Evolutionary conservation across 2,797 vertebrate species (phyloP).

Genomic region (Phalanger gymnotis): DNA sequence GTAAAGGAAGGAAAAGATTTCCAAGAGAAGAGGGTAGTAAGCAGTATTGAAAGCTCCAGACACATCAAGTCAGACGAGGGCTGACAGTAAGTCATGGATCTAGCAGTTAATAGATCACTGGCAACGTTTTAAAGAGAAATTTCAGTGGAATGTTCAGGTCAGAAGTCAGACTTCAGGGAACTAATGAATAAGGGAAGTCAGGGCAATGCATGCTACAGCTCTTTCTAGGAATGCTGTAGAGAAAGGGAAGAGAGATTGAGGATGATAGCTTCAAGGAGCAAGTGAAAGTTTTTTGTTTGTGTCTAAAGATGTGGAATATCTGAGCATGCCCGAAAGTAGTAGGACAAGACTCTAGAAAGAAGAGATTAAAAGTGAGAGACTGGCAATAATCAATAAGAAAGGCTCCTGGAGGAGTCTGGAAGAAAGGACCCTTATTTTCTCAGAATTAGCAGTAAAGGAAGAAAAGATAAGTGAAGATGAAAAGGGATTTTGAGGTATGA

Average conservation of each 20-base stretch:
- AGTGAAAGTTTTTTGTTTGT: background rate
- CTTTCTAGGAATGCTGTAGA: background rate
- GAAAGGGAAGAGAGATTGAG: background rate
- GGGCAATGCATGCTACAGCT: background rate
- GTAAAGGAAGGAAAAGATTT: background rate
- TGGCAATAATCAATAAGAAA: background rate
- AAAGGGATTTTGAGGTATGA: background rate
- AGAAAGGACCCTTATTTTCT: background rate
- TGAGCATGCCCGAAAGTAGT: background rate
- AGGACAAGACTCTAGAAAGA: background rate
- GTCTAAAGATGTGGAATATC: background rate
- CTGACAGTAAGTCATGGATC: background rate
- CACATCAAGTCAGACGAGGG: background rate
- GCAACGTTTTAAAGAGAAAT: background rate
- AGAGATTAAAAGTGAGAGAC: background rate
- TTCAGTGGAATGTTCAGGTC: background rate
- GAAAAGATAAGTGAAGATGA: background rate
- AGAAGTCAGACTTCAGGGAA: background rate
- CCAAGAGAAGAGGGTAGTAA: background rate
- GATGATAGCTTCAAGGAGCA: background rate
- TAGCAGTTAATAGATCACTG: background rate
- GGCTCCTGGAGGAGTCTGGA: background rate
- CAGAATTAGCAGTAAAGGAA: background rate
- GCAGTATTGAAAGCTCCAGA: background rate
- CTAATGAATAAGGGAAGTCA: background rate